phyloP scores from a whole-genome alignment of 2,888 invertebrate genomes.

The Mimachlamys varia region DNA sequence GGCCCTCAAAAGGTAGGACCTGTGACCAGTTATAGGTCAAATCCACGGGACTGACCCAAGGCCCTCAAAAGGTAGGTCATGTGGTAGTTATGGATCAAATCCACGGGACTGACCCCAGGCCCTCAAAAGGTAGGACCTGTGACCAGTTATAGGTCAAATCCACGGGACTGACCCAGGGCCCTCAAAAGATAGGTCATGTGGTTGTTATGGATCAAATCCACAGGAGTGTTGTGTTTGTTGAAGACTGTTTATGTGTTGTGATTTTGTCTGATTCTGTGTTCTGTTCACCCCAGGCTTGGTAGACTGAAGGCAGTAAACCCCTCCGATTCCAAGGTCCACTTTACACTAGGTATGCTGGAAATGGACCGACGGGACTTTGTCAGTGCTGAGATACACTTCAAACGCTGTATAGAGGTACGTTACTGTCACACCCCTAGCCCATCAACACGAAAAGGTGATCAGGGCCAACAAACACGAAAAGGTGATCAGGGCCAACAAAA shows the following conservation, averaged over 20 bases:
- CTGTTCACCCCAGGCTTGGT: conserved; percentile 84
- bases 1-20: conserved; percentile 67
- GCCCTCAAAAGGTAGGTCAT: conserved; percentile 72
- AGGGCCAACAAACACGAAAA: no score
- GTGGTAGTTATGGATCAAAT: no score
- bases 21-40: no score
- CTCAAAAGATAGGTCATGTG: conserved; percentile 70
- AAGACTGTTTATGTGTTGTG: no score
- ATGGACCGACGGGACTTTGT: conserved; percentile 96
- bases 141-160: no score
- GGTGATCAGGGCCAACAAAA: no score
- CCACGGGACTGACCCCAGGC: conserved; percentile 89
- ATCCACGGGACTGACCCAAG: no score
- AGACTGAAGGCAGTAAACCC: conserved; percentile 90
- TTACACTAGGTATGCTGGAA: conserved; percentile 97
- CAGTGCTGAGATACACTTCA: conserved; percentile 95
- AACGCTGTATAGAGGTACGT: conserved; percentile 85
- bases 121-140: no score
- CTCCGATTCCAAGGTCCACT: conserved; percentile 94
- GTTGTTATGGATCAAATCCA: no score
- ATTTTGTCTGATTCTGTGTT: background rate
- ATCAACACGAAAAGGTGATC: no score
- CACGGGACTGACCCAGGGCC: no score
- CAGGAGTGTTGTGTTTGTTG: conserved; percentile 82
- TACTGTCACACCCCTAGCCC: background rate